Evolutionary conservation across 2,113 vertebrate species (phyloP), one percentile per base, ranked within the genome.

Genomic region (Corynorhinus townsendii): DNA sequence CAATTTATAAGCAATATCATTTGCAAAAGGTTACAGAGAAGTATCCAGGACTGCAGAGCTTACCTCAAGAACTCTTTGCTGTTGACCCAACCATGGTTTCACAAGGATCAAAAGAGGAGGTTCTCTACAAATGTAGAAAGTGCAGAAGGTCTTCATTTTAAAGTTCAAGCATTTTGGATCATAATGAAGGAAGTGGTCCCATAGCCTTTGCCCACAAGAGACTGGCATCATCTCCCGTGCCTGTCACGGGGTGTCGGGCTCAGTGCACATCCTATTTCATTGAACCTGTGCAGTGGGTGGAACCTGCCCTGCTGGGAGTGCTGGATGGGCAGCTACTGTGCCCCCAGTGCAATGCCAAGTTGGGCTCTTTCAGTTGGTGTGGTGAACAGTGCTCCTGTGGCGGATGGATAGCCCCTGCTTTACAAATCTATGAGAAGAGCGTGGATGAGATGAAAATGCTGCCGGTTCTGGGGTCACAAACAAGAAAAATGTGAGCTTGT

Each of bases 201-300:
- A 28, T 97, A 45, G 98, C 99, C 43, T 99, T 99, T 96, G 95
- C 96, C 76, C 98, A 99, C 98, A 99, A 99, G 97, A 99, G 98
- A 96, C 2, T 94, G 16, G 73, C 92, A 0, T 95, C 95, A 3
- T 93, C 97, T 12, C 68, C 91, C 7, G 30, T n/a, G 26, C 96
- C 98, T 72, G 56, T 24, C 3, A 7, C 14, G 0, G 92, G n/a
- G 0, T 69, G 93, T 71, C 97, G 24, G 1, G 96, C 96, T 28
- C 98, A 97, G 22, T 99, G 99, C 76, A 99, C 99, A 0, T 99
- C 99, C 0, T 99, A 99, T 91, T 99, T 99, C 95, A 99, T 99
- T 0, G 99, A 99, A 95, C 99, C 99, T 0, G 99, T 99, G 79
- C 99, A 99, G 97, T 99, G 99, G 99, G 99, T 99, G 99, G 99